Base-by-base conservation (phyloP, 2,797 vertebrate genomes). In the Poecilia picta region DNA sequence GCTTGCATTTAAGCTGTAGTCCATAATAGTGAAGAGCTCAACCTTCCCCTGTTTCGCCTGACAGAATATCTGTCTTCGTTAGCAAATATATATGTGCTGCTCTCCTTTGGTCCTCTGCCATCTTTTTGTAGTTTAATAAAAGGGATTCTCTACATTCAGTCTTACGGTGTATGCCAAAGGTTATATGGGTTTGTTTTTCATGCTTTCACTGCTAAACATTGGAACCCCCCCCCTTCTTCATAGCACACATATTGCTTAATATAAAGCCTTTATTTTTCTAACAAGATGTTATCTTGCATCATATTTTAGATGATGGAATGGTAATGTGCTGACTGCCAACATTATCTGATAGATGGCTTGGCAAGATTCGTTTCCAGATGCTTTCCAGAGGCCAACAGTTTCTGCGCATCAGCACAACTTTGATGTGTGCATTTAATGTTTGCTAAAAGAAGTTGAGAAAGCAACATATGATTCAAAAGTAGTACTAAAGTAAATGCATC, bases 1-100 rank as follows among this genome's bases (percentile, higher is more conserved):
- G 78, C 82, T 89, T 75, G 83, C 78, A 76, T 85, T 79, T 77
- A 53, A 72, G 86, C 83, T 75, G 80, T 82, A 81, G 68, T 78
- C 74, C 68, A 51, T 82, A 86, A 74, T 59, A 85, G 76, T 80
- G 64, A 41, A 59, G 55, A 66, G 83, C 68, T 82, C 25, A 13
- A 53, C 66, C 76, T 73, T 76, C 71, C 79, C 79, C 78, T 78
- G 80, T 89, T 83, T 76, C 57, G 73, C 75, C 83, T 83, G 90
- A 84, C 87, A 83, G 90, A 77, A 86, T 88, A 87, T 92, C 83
- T 66, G 76, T 93, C 90, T 91, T 84, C 82, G 90, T 92, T 89
- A 92, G 82, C 68, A 73, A 41, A 64, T 6, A 66, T 79, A 78
- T 86, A 91, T 89, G 88, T 78, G 76, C 78, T 74, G 57, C 79